These are phyloP conservation scores for Oreohelix idahoensis DNA, from an alignment of 1,140 invertebrate species.

Conservation along the genomic window DNA sequence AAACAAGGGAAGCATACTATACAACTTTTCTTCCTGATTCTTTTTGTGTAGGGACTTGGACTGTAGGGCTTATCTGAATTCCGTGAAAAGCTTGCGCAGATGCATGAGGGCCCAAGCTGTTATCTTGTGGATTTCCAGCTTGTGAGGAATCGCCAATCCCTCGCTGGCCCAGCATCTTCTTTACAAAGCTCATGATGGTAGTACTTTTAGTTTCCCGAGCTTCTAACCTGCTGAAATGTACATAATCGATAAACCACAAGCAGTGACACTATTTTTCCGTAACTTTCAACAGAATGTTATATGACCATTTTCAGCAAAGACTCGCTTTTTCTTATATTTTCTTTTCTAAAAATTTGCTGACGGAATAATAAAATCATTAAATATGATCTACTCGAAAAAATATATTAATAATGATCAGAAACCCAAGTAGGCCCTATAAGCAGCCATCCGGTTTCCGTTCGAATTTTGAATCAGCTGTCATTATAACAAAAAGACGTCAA, in stretches of 20 bases:
- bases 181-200: conserved; percentile 59
- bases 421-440: too few species aligned
- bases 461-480: neutral
- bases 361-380: neutral
- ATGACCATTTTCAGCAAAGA: neutral
- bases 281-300: neutral
- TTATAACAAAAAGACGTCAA: neutral
- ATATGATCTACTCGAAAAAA: neutral
- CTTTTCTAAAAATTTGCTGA: neutral
- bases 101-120: conserved; percentile 90
- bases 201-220: neutral
- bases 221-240: neutral
- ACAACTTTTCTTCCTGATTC: conserved; percentile 94
- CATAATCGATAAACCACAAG: neutral
- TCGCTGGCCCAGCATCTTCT: conserved; percentile 54
- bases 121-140: conserved; percentile 54
- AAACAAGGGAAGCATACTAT: conserved; percentile 98
- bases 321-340: neutral
- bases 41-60: conserved; percentile 71
- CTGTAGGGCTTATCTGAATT: conserved; percentile 90
- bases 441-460: neutral
- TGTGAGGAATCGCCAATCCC: conserved; percentile 35
- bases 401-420: neutral
- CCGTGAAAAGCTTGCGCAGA: conserved; percentile 94
- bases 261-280: too few species aligned